Evolutionary conservation across 2,888 invertebrate genomes (phyloP), one percentile per base, ranked within the genome.

Genomic region (Drosophila monieri): DNA sequence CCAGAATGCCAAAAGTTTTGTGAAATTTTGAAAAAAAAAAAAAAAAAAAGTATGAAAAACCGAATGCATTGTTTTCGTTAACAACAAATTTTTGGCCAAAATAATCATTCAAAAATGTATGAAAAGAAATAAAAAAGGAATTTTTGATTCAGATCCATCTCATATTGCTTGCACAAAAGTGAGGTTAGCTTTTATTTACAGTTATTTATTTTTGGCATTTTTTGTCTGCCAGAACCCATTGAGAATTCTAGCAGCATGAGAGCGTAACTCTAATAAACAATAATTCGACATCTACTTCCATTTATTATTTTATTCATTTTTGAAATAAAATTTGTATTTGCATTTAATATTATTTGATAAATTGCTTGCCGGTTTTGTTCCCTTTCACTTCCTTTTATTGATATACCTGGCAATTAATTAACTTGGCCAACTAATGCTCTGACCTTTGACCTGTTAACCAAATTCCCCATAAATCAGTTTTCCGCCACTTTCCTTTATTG

Each of bases 341-440:
- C 12, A 39, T 15, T 39, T 18, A 6, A 41, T 41, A 39, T 39
- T 15, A 6, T 39, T n/a, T 15, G 15, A 41, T 4, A 41, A 3
- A 41, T 41, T 15, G 1, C 35, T 35, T 12, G 12, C 12, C 32
- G 14, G 39, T 3, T 15, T 15, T 1, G 15, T 25, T 8, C 21
- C 15, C 6, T 8, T 6, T 6, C 12, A 0, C 10, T 15, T 14
- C 14, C 3, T 6, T 39, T 6, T 23, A 52, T 39, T n/a, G 18
- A 41, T 18, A 8, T 41, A 3, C 12, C 39, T 4, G 15, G 15
- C 39, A 54, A 44, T 23, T 54, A 54, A 44, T 54, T 44, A 44
- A 8, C 21, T 21, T 43, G 43, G 2, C 43, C 43, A 18, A n/a
- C 58, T 43, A 52, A 52, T 58, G 23, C 39, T 21, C 52, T 4